These are phyloP conservation scores for Hyles vespertilio DNA, from an alignment of 1,140 invertebrate genomes.

Conservation along the genomic window DNA sequence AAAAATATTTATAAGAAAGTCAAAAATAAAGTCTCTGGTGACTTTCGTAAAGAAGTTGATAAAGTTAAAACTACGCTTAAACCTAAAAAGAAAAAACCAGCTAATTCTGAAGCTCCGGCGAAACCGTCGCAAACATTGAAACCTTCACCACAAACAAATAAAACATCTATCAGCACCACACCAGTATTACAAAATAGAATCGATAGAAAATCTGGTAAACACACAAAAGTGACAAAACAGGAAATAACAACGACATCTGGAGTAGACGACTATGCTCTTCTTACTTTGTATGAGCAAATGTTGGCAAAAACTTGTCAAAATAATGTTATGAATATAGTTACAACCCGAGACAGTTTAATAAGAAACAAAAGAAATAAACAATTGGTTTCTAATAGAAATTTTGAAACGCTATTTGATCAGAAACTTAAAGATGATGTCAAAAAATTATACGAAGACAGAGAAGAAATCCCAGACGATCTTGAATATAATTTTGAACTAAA, in stretches of 20 bases:
- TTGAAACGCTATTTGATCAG: constrained; percentile 17
- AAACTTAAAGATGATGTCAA: constrained; percentile 21
- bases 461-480: constrained; percentile 16
- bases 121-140: not conserved
- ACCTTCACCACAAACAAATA: not conserved
- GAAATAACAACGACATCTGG: constrained; percentile 9
- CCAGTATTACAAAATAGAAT: not conserved
- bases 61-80: constrained; percentile 23
- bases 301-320: constrained; percentile 39
- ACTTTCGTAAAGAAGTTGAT: constrained; percentile 35
- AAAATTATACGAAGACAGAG: constrained; percentile 19
- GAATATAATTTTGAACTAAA: not conserved
- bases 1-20: constrained; percentile 42
- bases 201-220: constrained; percentile 1
- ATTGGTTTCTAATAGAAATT: constrained; percentile 23
- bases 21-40: constrained; percentile 35
- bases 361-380: constrained; percentile 9
- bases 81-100: constrained; percentile 16
- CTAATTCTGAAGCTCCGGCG: constrained; percentile 7
- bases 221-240: not conserved
- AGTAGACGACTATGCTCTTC: constrained; percentile 42
- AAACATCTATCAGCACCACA: not conserved
- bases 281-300: constrained; percentile 46
- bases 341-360: constrained; percentile 15
- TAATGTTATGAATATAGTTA: constrained; percentile 33